A percentile compares a stretch with the other conserved stretches of the same genome.
Conservation (phyloP, 2,797 vertebrate species). For the Salmo trutta region DNA sequence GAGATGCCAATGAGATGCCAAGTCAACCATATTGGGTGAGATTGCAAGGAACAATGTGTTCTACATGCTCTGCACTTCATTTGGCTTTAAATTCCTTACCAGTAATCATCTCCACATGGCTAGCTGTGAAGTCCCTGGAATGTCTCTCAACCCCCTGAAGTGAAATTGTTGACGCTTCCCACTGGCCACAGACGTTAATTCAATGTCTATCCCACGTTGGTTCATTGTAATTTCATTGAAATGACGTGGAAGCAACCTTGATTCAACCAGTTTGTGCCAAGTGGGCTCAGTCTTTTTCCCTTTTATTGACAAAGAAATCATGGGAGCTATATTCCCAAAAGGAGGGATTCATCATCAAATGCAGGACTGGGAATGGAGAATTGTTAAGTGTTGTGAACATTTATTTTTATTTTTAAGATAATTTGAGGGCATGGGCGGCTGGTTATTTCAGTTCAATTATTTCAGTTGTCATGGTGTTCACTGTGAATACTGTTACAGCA, state of each 20-base stretch:
- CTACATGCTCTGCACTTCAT: conserved; percentile 31
- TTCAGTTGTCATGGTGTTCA: not conserved
- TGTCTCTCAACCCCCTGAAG: not conserved
- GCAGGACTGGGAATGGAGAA: not conserved
- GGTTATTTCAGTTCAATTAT: not conserved
- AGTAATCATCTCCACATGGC: conserved; percentile 37
- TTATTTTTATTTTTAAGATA: not conserved
- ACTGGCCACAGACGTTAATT: too few species aligned
- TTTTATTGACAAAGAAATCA: not conserved
- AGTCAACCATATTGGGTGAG: not conserved
- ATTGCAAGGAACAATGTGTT: not conserved
- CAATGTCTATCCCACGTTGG: too few species aligned
- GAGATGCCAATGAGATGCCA: not conserved
- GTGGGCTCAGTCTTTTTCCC: not conserved
- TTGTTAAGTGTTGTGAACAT: not conserved
- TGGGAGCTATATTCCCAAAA: not conserved
- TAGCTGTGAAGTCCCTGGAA: conserved; percentile 34
- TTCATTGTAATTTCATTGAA: not conserved
- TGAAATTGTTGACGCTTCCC: not conserved
- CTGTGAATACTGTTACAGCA: not conserved
- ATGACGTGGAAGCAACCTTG: not conserved
- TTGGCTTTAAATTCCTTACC: conserved; percentile 29
- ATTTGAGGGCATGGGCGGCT: not conserved
- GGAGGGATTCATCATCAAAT: not conserved
- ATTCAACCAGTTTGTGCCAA: too few species aligned